Conservation (phyloP, 2,888 invertebrate species). For the Papilio protenor region DNA sequence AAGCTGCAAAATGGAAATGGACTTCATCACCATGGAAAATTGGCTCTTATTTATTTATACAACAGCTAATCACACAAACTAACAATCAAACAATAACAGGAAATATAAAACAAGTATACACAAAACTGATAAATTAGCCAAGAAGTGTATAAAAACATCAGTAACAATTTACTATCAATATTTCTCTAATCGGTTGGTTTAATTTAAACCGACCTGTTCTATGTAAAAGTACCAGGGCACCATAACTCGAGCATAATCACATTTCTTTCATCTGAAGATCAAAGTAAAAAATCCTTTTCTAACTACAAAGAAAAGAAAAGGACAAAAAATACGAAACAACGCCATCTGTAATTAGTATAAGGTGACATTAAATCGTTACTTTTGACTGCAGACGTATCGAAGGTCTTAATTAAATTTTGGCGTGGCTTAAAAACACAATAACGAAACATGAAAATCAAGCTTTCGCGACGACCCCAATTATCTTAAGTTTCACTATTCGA, state of each 20-base stretch:
- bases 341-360: neutral
- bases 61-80: too few relatives aligned
- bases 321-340: neutral
- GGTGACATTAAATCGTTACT: neutral
- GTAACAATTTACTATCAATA: too few relatives aligned
- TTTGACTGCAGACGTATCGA: neutral
- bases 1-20: neutral
- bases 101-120: too few relatives aligned
- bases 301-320: neutral
- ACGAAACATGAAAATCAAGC: constrained; percentile 46
- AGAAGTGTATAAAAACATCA: too few relatives aligned
- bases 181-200: too few relatives aligned
- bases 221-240: neutral
- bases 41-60: too few relatives aligned
- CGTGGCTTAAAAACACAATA: constrained; percentile 23
- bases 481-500: constrained; percentile 51
- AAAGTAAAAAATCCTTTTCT: neutral
- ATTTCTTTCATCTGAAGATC: neutral
- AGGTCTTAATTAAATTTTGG: constrained; percentile 20
- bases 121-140: too few relatives aligned
- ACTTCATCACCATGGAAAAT: too few relatives aligned
- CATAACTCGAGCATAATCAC: neutral
- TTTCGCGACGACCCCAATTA: constrained; percentile 45
- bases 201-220: too few relatives aligned
- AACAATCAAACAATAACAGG: too few relatives aligned